Evolutionary conservation across 2,797 vertebrate genomes (phyloP).

Genomic region (Gambelia wislizenii): DNA sequence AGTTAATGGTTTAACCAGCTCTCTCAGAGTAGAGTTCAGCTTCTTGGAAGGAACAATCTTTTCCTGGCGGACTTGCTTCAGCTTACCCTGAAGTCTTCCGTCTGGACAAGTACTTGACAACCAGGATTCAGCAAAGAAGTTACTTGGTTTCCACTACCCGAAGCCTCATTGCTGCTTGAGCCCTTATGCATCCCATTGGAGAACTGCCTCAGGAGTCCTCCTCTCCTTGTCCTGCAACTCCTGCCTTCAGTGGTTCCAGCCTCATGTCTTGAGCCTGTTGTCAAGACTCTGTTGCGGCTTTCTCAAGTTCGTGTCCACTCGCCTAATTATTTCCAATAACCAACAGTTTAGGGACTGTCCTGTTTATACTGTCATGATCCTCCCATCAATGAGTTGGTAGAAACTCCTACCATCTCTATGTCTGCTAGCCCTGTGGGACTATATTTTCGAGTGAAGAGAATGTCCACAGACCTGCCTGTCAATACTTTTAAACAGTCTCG

Average conservation of each 20-base stretch:
- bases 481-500: no score
- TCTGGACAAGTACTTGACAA: no score
- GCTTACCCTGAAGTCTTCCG: neutral
- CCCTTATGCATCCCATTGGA: neutral
- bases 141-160: neutral
- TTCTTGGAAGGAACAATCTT: neutral
- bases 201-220: neutral
- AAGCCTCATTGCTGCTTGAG: neutral
- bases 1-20: neutral
- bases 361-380: neutral
- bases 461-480: no score
- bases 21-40: neutral
- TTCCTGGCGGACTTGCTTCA: neutral
- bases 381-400: neutral
- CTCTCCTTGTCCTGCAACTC: neutral
- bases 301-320: neutral
- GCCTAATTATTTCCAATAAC: neutral
- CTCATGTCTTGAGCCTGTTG: neutral
- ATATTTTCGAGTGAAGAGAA: neutral
- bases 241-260: neutral
- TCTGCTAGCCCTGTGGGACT: neutral
- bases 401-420: neutral
- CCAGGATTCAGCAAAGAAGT: neutral
- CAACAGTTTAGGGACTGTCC: neutral
- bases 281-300: neutral